A percentile compares a stretch with the other conserved stretches of the same genome.
Evolutionary conservation across 2,113 vertebrate genomes (phyloP).

Genomic region (Formicarius rufipectus): DNA sequence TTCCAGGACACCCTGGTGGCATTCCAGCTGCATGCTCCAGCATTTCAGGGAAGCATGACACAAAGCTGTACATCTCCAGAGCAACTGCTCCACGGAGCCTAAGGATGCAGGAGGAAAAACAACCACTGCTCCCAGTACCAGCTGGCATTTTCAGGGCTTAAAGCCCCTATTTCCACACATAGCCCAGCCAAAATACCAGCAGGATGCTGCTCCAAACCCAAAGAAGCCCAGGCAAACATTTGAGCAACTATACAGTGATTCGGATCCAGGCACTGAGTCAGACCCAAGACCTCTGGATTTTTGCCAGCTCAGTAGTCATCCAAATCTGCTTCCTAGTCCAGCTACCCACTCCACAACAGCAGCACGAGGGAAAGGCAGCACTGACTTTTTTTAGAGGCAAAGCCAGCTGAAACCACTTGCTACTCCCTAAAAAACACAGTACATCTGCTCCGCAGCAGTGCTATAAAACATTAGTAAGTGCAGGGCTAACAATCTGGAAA

Average conservation of each 20-base stretch:
- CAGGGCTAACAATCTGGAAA: conserved; percentile 29
- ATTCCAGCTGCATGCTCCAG: accelerated
- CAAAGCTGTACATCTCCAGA: neutral
- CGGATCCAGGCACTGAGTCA: neutral
- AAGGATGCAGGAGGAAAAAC: neutral
- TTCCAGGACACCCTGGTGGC: accelerated
- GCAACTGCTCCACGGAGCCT: accelerated
- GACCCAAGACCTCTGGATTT: neutral
- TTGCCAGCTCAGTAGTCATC: neutral
- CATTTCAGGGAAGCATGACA: neutral
- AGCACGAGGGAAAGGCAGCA: neutral
- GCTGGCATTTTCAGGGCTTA: neutral
- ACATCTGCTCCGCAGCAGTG: conserved; percentile 11
- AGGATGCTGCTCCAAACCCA: neutral
- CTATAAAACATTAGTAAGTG: conserved; percentile 11
- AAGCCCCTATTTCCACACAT: neutral
- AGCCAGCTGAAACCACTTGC: conserved; percentile 1
- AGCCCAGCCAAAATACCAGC: neutral
- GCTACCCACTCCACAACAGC: neutral
- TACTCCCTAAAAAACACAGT: neutral
- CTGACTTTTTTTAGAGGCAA: neutral
- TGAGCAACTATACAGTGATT: neutral
- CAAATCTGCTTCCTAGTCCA: neutral
- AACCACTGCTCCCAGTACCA: accelerated
- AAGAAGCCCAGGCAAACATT: neutral